Conservation (phyloP, 2,113 vertebrate genomes). For the Pelobates fuscus region DNA sequence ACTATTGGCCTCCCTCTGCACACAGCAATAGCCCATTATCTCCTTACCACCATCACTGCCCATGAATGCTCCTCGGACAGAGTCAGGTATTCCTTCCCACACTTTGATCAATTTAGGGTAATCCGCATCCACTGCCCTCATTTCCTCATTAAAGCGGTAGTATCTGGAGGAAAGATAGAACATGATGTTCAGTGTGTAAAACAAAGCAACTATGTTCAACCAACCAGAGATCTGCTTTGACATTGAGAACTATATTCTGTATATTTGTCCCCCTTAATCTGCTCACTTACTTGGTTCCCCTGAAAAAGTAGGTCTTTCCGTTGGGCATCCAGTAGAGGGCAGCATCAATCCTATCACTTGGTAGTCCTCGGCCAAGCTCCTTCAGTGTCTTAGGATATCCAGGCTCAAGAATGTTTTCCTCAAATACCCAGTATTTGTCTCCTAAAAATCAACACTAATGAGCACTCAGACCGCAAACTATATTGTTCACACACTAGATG, state of each 20-base stretch:
- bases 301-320: slow-evolving; percentile 89
- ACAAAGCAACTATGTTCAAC: neutral
- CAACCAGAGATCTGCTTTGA: neutral
- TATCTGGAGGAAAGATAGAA: slow-evolving; percentile 68
- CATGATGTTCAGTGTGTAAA: neutral
- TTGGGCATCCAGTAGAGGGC: slow-evolving; percentile 86
- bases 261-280: neutral
- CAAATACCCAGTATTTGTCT: slow-evolving; percentile 86
- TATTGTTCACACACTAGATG: neutral
- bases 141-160: slow-evolving; percentile 84
- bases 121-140: slow-evolving; percentile 73
- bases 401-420: slow-evolving; percentile 78
- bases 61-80: slow-evolving; percentile 81
- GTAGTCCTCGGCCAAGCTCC: slow-evolving; percentile 79
- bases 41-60: slow-evolving; percentile 81
- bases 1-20: neutral
- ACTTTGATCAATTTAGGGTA: slow-evolving; percentile 84
- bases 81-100: slow-evolving; percentile 85
- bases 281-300: slow-evolving; percentile 79
- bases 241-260: neutral
- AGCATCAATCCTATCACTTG: slow-evolving; percentile 81
- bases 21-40: neutral
- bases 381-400: slow-evolving; percentile 82
- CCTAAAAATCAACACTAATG: slow-evolving; percentile 61
- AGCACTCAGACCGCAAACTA: neutral